Evolutionary conservation across 2,113 vertebrate species (phyloP), one percentile per base, ranked within the genome.

Genomic region (Panurus biarmicus): DNA sequence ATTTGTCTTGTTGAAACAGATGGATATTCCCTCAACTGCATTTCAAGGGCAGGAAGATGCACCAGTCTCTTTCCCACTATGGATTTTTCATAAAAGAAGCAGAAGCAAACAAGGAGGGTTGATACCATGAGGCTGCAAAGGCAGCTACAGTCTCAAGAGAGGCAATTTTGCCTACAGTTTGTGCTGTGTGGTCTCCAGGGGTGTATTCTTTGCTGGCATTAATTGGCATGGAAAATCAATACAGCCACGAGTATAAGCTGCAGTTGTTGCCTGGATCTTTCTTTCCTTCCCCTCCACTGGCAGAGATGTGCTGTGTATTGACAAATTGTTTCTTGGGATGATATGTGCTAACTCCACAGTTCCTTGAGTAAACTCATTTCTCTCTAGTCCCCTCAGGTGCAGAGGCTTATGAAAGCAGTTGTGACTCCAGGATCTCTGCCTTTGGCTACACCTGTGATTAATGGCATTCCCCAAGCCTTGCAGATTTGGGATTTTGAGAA

Each of bases 191-290:
- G 31, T 83, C 82, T 56, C 90, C 35, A 48, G 71, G 71, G 87
- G 24, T 28, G 48, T 24, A 26, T 85, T 87, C 78, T 69, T 85
- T 53, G 50, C 66, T 76, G 89, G 47, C 72, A 95, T 64, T 90
- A 90, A 93, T 80, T 73, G 67, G 87, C 67, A 83, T 15, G 40
- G 71, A 85, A 95, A 93, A 93, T 87, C 78, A 92, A 70, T 50
- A 60, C 33, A 65, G 88, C 67, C 64, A 7, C 2, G 4, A 85
- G 56, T 10, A 45, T 17, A 57, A 87, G 57, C 61, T 6, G 8
- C 51, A 45, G 42, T 26, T 50, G 47, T 14, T 72, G 57, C 84
- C 21, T 51, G 10, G 38, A 11, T 62, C 50, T 82, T 25, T 18
- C 66, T 85, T 65, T 53, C 48, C 91, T 76, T 67, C 20, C n/a